phyloP scores from a whole-genome alignment of 1,140 invertebrate genomes.

The Zeugodacus cucurbitae region DNA sequence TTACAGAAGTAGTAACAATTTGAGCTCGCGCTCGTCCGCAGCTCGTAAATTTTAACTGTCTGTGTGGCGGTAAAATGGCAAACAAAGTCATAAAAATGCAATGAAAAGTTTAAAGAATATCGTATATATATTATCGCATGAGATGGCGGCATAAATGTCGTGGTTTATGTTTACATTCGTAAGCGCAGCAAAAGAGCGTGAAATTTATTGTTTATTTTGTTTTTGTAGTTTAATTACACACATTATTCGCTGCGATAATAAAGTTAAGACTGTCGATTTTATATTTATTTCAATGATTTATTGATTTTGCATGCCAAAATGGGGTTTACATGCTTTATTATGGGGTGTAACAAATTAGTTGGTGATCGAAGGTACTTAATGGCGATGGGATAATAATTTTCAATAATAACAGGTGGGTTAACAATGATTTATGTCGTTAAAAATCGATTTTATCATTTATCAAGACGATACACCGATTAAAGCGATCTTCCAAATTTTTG shows the following conservation, averaged over 20 bases:
- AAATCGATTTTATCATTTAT: too few species aligned
- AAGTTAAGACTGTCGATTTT: neutral
- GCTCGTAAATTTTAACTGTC: neutral
- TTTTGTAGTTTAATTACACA: neutral
- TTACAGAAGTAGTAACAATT: too few species aligned
- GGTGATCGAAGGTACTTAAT: too few species aligned
- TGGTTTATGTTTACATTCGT: neutral
- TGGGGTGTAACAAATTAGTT: too few species aligned
- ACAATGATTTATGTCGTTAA: too few species aligned
- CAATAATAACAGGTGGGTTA: too few species aligned
- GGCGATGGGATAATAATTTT: too few species aligned
- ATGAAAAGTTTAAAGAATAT: constrained; percentile 11
- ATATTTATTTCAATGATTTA: neutral
- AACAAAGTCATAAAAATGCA: neutral
- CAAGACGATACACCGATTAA: too few species aligned
- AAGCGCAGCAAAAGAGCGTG: neutral
- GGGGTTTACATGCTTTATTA: neutral
- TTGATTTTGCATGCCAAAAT: neutral
- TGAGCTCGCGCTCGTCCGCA: neutral
- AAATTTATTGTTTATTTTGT: neutral
- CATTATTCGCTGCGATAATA: neutral
- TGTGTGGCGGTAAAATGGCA: neutral
- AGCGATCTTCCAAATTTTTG: too few species aligned
- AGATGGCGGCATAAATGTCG: neutral
- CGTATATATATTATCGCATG: neutral